Conservation (phyloP, 2,797 vertebrate species). For the Chelon labrosus region DNA sequence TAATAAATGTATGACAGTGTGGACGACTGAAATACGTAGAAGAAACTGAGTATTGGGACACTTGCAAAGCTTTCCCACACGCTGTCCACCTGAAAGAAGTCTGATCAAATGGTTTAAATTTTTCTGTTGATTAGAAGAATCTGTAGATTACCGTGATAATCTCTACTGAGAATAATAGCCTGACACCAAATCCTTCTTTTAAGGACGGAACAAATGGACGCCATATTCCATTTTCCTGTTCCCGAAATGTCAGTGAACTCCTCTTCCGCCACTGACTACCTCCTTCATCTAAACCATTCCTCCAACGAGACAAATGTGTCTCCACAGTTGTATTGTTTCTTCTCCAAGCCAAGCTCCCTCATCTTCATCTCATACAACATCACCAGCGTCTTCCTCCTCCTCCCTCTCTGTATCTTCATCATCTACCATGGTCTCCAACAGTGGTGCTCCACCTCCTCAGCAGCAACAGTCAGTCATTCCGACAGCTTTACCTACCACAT, state of each 20-base stretch:
- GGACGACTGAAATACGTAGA: too few relatives aligned
- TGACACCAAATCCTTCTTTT: too few relatives aligned
- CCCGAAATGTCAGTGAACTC: slow-evolving; percentile 25
- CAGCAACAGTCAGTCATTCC: background rate
- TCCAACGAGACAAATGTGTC: too few relatives aligned
- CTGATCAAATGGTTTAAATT: too few relatives aligned
- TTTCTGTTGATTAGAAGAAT: too few relatives aligned
- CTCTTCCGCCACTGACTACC: background rate
- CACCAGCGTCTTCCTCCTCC: background rate
- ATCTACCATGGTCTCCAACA: background rate
- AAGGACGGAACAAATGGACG: too few relatives aligned
- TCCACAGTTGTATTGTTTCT: background rate
- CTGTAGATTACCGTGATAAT: too few relatives aligned
- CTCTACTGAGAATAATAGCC: too few relatives aligned
- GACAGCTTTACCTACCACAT: slow-evolving; percentile 46
- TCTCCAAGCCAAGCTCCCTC: background rate
- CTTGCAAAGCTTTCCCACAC: too few relatives aligned
- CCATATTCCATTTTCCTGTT: background rate
- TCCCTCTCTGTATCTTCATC: slow-evolving; percentile 2
- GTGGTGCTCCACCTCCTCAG: background rate
- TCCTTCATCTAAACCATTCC: background rate
- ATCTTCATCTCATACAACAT: background rate
- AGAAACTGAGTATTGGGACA: too few relatives aligned
- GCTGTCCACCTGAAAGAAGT: too few relatives aligned
- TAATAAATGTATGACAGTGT: too few relatives aligned